Percentiles rank a stretch among this genome's conserved stretches.
These are phyloP conservation scores for Ypsolopha scabrella DNA, from an alignment of 2,888 invertebrate species.

Conservation along the genomic window DNA sequence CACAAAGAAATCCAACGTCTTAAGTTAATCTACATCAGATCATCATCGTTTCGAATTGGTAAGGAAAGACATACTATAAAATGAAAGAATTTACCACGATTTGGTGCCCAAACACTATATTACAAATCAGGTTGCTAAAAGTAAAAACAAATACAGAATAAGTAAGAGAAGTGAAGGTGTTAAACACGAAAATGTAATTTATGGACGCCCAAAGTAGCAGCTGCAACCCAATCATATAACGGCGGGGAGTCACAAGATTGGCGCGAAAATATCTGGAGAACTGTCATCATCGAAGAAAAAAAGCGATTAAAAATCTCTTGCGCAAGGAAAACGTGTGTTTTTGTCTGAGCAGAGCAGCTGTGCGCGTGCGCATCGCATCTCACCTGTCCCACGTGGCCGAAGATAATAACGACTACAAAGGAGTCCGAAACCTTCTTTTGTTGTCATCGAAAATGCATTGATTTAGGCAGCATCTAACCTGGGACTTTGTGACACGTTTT, in stretches of 20 bases:
- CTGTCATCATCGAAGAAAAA: slow-evolving; percentile 48
- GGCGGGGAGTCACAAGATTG: slow-evolving; percentile 37
- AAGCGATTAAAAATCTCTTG: slow-evolving; percentile 60
- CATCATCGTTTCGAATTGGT: too few species aligned
- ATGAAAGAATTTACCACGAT: too few species aligned
- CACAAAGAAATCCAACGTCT: too few species aligned
- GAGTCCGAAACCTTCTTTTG: slow-evolving; percentile 40
- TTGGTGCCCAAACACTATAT: too few species aligned
- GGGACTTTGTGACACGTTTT: slow-evolving; percentile 13
- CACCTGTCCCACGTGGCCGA: slow-evolving; percentile 66
- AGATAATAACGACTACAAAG: slow-evolving; percentile 49
- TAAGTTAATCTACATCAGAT: too few species aligned
- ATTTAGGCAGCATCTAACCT: slow-evolving; percentile 32
- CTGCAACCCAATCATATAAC: slow-evolving; percentile 21
- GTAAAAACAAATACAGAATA: too few species aligned
- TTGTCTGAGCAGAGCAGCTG: slow-evolving; percentile 43
- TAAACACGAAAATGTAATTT: not conserved
- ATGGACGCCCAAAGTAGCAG: slow-evolving; percentile 18
- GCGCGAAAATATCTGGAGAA: slow-evolving; percentile 52
- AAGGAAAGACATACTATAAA: too few species aligned
- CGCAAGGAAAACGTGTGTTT: slow-evolving; percentile 51
- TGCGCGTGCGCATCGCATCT: slow-evolving; percentile 46
- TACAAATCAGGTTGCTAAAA: too few species aligned
- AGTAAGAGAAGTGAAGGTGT: too few species aligned
- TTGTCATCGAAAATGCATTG: slow-evolving; percentile 38